Percentiles rank a stretch among this genome's conserved stretches.
phyloP scores from a whole-genome alignment of 2,113 vertebrate species.

The Perca fluviatilis region DNA sequence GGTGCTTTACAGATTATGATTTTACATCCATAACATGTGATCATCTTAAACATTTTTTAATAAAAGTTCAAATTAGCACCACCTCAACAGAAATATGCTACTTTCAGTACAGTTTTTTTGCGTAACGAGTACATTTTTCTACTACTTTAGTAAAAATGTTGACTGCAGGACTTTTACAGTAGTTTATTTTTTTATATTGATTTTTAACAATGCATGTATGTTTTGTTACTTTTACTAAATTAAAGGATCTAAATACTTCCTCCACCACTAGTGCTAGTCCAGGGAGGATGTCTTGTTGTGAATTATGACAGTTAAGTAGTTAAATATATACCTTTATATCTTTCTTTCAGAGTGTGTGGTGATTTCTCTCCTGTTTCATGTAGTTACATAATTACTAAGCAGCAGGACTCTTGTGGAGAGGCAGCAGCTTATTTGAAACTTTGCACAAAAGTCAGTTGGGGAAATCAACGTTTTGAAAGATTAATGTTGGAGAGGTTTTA shows the following conservation, averaged over 20 bases:
- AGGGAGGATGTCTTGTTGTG: not conserved
- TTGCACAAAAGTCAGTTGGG: not conserved
- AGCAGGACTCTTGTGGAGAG: not conserved
- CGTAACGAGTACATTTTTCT: not conserved
- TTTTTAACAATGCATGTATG: not conserved
- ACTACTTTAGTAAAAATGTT: not conserved
- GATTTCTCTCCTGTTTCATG: not conserved
- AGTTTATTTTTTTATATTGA: no score
- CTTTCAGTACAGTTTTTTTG: no score
- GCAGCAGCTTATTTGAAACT: slow-evolving; percentile 1
- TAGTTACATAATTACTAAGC: slow-evolving; percentile 25
- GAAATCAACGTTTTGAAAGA: slow-evolving; percentile 7
- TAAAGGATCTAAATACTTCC: not conserved
- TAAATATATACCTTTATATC: not conserved
- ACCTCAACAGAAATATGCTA: not conserved
- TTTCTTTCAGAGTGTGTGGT: not conserved
- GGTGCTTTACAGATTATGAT: slow-evolving; percentile 2
- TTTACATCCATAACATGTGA: not conserved
- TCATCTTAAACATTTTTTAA: not conserved
- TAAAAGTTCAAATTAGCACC: not conserved
- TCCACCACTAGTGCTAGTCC: no score
- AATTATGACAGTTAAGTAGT: not conserved
- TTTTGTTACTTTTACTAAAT: not conserved
- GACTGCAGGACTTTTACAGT: not conserved
- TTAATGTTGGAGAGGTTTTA: slow-evolving; percentile 6